Percentiles rank a stretch among this genome's conserved stretches.
Evolutionary conservation across 2,797 vertebrate genomes (phyloP).

Genomic region (Manis pentadactyla): DNA sequence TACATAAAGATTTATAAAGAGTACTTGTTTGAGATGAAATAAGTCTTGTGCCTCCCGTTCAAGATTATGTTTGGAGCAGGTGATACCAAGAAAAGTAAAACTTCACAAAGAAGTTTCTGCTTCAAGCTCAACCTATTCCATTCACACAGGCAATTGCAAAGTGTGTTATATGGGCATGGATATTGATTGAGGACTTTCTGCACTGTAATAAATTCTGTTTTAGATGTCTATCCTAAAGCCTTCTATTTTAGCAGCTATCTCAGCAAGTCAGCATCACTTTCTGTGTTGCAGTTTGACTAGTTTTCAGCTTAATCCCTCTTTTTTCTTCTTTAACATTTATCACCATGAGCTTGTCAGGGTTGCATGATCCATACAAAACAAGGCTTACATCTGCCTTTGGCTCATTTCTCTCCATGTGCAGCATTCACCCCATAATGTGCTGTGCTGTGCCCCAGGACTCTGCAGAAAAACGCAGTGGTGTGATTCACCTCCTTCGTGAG

Average conservation of each 20-base stretch:
- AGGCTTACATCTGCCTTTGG: neutral
- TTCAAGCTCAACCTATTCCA: neutral
- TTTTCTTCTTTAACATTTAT: conserved; percentile 20
- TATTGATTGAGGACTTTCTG: neutral
- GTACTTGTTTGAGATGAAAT: neutral
- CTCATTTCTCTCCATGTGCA: neutral
- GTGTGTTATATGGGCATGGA: neutral
- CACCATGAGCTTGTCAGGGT: neutral
- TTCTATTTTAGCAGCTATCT: neutral
- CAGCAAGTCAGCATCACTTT: neutral
- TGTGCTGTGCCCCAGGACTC: neutral
- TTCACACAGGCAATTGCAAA: neutral
- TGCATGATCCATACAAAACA: neutral
- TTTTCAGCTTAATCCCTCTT: neutral
- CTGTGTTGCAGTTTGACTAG: neutral
- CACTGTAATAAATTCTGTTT: neutral
- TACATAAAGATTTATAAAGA: neutral
- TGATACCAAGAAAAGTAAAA: neutral
- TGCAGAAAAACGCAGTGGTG: neutral
- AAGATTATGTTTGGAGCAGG: neutral
- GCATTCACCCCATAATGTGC: neutral
- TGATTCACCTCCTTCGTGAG: neutral
- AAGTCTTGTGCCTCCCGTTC: neutral
- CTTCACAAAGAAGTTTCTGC: neutral
- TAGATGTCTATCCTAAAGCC: neutral